These are phyloP conservation scores for Lepidochrysops patricia DNA, from an alignment of 2,888 invertebrate genomes.

Conservation along the genomic window DNA sequence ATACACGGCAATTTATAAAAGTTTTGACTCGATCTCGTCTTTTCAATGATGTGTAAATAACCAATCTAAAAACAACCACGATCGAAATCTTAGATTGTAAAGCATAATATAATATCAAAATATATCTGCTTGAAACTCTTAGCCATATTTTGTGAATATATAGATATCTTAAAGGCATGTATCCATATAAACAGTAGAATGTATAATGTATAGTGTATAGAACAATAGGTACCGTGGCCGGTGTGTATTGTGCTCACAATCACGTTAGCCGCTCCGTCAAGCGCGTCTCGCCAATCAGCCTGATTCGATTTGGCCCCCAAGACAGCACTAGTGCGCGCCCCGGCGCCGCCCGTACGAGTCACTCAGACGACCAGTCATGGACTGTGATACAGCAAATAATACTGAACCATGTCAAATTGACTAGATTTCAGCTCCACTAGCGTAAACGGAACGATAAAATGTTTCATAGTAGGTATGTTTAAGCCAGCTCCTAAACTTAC, in stretches of 20 bases:
- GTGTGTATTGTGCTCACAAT: conserved; percentile 24
- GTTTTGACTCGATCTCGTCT: no score
- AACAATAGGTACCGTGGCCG: neutral
- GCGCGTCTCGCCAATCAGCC: conserved; percentile 36
- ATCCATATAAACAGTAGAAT: neutral
- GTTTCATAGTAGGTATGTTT: no score
- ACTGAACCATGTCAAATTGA: neutral
- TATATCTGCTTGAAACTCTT: no score
- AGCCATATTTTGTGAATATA: neutral
- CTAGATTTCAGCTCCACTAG: no score
- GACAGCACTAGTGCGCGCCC: neutral
- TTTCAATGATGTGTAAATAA: no score
- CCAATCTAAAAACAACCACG: no score
- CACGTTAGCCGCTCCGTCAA: conserved; percentile 37
- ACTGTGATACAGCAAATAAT: neutral
- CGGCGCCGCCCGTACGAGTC: neutral
- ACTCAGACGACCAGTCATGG: neutral
- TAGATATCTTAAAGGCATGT: no score
- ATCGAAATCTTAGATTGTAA: no score
- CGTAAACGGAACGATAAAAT: no score
- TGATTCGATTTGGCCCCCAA: conserved; percentile 28
- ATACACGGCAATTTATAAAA: no score
- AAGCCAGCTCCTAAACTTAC: no score
- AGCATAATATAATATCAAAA: no score
- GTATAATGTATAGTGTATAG: neutral